Evolutionary conservation across 1,140 invertebrate species (phyloP).

Genomic region (Trichomalopsis sarcophagae): DNA sequence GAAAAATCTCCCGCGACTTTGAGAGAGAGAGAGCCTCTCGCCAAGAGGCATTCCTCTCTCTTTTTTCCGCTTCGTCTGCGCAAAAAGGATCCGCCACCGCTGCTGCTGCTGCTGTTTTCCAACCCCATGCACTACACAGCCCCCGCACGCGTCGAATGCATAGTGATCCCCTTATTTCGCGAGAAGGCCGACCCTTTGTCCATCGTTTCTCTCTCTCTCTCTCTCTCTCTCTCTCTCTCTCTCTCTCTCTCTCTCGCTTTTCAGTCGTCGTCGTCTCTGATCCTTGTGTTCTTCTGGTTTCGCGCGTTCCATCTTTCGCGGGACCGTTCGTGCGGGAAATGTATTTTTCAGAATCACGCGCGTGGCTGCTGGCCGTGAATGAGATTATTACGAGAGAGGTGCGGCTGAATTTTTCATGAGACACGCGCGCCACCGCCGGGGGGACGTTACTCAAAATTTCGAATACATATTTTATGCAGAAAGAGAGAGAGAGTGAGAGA

Average conservation of each 20-base stretch:
- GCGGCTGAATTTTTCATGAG: not conserved
- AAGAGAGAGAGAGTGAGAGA: too few species aligned
- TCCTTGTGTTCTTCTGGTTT: not conserved
- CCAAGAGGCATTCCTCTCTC: not conserved
- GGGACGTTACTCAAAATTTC: not conserved
- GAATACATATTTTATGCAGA: not conserved
- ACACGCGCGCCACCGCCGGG: too few species aligned
- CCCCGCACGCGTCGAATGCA: slow-evolving; percentile 50
- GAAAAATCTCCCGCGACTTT: slow-evolving; percentile 12
- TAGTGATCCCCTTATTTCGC: slow-evolving; percentile 62
- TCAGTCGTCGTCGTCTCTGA: not conserved
- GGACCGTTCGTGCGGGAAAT: not conserved
- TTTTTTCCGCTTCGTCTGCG: not conserved
- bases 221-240: too few species aligned
- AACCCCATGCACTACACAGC: not conserved
- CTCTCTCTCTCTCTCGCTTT: too few species aligned
- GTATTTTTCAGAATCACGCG: not conserved
- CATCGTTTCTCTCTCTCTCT: not conserved
- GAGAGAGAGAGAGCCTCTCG: not conserved
- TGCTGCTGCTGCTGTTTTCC: not conserved
- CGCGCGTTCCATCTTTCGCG: not conserved
- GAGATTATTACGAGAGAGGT: not conserved
- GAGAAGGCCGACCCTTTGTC: slow-evolving; percentile 12
- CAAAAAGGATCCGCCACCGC: not conserved
- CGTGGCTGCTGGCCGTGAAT: not conserved